Percentiles rank a stretch among this genome's conserved stretches.
phyloP scores from a whole-genome alignment of 2,113 vertebrate genomes.

The Bubo scandiacus region DNA sequence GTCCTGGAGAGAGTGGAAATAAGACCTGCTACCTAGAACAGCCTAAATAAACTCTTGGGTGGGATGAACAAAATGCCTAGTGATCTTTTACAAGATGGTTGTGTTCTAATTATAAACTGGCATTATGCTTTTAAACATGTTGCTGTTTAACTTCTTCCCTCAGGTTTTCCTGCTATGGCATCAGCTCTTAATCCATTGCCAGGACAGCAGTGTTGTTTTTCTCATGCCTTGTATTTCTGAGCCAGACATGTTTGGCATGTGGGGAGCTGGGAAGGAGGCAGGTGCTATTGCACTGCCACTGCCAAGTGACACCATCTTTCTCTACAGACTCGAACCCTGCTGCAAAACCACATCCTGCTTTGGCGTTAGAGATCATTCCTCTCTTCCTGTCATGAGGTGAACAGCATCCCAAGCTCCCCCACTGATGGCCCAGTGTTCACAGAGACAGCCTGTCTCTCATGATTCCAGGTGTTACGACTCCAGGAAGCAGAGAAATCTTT shows the following conservation, averaged over 20 bases:
- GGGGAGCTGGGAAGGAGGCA: background rate
- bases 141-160: background rate
- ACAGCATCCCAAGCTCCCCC: background rate
- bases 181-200: background rate
- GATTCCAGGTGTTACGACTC: background rate
- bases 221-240: background rate
- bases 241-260: background rate
- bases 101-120: background rate
- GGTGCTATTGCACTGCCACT: background rate
- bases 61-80: background rate
- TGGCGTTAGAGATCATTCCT: background rate
- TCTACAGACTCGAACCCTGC: accelerated
- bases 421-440: background rate
- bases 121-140: background rate
- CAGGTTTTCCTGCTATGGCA: background rate
- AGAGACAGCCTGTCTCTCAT: background rate
- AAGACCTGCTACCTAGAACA: background rate
- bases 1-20: background rate
- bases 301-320: background rate
- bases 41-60: background rate
- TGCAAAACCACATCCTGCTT: background rate
- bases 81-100: background rate
- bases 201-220: background rate
- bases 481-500: background rate
- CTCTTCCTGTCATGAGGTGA: background rate